Base-by-base conservation (phyloP, 2,797 vertebrate genomes). In the Sternotherus odoratus region DNA sequence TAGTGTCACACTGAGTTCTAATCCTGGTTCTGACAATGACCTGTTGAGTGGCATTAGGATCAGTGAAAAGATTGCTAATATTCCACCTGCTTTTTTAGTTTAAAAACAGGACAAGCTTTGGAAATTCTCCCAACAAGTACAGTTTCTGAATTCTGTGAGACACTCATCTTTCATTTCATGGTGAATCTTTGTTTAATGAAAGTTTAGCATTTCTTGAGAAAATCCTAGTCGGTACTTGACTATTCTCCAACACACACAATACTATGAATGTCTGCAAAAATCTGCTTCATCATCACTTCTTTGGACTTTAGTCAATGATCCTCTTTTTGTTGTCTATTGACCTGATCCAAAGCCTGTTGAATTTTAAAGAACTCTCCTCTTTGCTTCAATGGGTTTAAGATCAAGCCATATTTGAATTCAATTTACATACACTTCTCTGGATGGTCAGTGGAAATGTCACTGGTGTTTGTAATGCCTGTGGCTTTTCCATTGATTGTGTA, bases 361-460 rank as follows among this genome's bases (percentile, higher is more conserved):
- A 74, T 74, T 26, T 46, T 28, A 46, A 46, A 43, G 23, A 72
- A 74, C 12, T 13, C 13, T 46, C 69, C 21, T 13, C 23, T 43
- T 10, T 92, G 82, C 2, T 36, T 81, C 12, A 5, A 9, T 5
- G 3, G 75, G 6, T 0, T 63, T 12, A 86, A 2, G 50, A 63
- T 53, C 57, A 88, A 33, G 77, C 1, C n/a, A 66, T 21, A 48
- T 8, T 11, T 39, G 16, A 91, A 83, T 15, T 79, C 12, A 39
- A 1, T 54, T 82, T 72, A 30, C 54, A 43, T 11, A 23, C 0
- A 0, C 23, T 4, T 1, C 69, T 66, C 16, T 36, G 17, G n/a
- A 66, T 66, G 17, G 63, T 66, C 30, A 89, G 83, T 83, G 43
- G 43, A 85, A 87, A 82, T 1, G 49, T 82, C 39, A 2, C 6